Evolutionary conservation across 2,888 invertebrate genomes (phyloP), one percentile per base, ranked within the genome.

Genomic region (Agelastica alni): DNA sequence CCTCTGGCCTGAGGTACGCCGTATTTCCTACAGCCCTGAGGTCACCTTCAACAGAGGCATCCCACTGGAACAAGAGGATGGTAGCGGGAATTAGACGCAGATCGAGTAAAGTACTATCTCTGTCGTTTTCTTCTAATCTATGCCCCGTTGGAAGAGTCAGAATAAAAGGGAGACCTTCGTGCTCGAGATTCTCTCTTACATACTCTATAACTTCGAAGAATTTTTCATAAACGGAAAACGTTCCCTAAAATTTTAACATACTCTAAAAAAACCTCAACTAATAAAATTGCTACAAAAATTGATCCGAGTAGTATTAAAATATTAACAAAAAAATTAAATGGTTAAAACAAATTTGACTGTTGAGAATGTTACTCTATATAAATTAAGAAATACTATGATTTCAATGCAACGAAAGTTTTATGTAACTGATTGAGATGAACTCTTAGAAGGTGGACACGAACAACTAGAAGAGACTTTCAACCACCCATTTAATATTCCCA

Each of bases 161-260:
- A 3, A 80, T 69, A 75, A 93, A 94, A 0, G 89, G 87, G 48
- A 86, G 77, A 9, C 84, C 82, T 66, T 83, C 81, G 56, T 85
- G 83, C 59, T 84, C 82, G 22, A 96, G 75, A 72, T 88, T 86
- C 59, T 93, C 91, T 70, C 83, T 81, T 0, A 95, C 86, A 75
- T 93, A 95, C 54, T 88, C 86, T 60, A 85, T 79, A n/a, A 95
- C 81, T 59, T 86, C 85, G 0, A 77, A 74, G 61, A 89, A 82
- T 60, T 86, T 88, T 72, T 95, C 95, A 71, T 87, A 86, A 0
- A 93, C 89, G 42, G 87, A 86, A 75, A 96, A 96, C 2, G 94
- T 95, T 5, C 94, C 95, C 87, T 95, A 80, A 9, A 82, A 78
- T 7, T n/a, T n/a, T n/a, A n/a, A n/a, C n/a, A n/a, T n/a, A n/a